Base-by-base conservation (phyloP, 2,888 invertebrate species). In the Junonia oenone region DNA sequence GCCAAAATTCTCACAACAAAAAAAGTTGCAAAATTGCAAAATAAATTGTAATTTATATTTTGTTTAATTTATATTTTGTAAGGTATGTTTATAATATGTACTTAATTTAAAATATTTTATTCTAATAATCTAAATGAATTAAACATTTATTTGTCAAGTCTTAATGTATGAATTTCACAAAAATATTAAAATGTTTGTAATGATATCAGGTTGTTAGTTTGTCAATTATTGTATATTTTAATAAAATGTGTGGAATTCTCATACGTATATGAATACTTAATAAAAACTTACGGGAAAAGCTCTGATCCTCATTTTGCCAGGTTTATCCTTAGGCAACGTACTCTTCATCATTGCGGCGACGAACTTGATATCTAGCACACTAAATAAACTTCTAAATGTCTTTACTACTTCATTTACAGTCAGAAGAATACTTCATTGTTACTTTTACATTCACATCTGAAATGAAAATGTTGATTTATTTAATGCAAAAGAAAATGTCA, bases 281-380 rank as follows among this genome's bases (percentile, higher is more conserved):
- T 37, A n/a, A 43, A 31, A 17, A 93, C 97, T 97, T 92, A 98
- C 98, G 84, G 98, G 98, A 91, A 99, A 99, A 70, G 98, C 98
- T 87, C 98, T 93, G 81, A 99, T 99, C 81, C 99, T 94, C 98
- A 98, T 98, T 92, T 98, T 98, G 92, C 95, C 86, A 57, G 89
- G 95, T 91, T 97, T 97, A 91, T 97, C 97, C 90, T 97, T 97
- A 73, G 95, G 94, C 87, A 95, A 91, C 72, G 94, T 92, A 83
- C 93, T 92, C 90, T 94, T 94, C 93, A 94, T 93, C 92, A 93
- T 93, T 83, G 76, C 78, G 69, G 69, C 70, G 72, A 69, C 67
- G 46, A 64, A 67, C 71, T 65, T 69, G 65, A 72, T 71, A 72
- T 75, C 74, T 75, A 79, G 77, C 55, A 63, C 56, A 54, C 51